Percentiles rank a stretch among this genome's conserved stretches.
These are phyloP conservation scores for Baryphthengus martii DNA, from an alignment of 2,113 vertebrate genomes.

Conservation along the genomic window DNA sequence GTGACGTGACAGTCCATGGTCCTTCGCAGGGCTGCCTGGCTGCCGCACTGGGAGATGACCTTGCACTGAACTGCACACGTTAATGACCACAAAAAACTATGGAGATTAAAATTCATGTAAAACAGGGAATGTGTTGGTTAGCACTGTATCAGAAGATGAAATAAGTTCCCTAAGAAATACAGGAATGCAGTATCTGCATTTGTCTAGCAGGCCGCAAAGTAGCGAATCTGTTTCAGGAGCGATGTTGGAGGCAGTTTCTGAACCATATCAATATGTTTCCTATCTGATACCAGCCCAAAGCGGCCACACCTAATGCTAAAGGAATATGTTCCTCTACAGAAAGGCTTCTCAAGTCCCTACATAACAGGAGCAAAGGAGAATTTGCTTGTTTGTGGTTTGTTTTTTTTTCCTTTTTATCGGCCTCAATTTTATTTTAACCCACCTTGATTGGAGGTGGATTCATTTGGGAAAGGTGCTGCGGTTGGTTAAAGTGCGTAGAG, in stretches of 20 bases:
- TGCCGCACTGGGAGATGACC: background rate
- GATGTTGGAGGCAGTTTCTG: background rate
- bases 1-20: rapidly evolving
- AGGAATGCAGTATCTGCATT: background rate
- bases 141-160: background rate
- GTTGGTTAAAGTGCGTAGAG: background rate
- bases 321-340: background rate
- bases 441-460: background rate
- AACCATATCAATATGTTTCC: background rate
- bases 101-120: background rate
- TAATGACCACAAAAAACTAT: background rate
- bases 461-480: background rate
- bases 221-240: background rate
- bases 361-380: background rate
- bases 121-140: background rate
- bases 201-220: background rate
- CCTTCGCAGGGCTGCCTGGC: background rate
- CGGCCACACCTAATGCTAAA: background rate
- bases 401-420: background rate
- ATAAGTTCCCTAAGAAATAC: background rate
- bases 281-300: background rate
- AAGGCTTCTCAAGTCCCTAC: background rate
- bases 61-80: rapidly evolving
- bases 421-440: background rate
- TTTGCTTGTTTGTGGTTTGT: background rate